These are phyloP conservation scores for Andrena fulva DNA, from an alignment of 2,888 invertebrate species.

Conservation along the genomic window DNA sequence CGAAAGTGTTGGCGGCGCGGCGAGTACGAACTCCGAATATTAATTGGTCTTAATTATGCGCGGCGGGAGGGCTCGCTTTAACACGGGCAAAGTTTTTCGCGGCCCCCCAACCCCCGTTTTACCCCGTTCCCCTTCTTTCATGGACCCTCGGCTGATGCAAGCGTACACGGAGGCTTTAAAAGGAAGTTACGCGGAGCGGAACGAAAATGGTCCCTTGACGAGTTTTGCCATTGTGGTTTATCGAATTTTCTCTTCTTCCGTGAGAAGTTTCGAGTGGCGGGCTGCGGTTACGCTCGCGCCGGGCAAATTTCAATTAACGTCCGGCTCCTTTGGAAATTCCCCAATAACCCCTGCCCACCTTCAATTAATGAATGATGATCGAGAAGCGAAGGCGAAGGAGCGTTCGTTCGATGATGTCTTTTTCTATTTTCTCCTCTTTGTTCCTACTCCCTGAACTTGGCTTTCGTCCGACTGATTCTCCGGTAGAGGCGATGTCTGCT, in stretches of 20 bases:
- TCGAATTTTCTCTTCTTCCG: slow-evolving; percentile 58
- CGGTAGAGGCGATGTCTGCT: not conserved
- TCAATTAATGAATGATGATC: slow-evolving; percentile 26
- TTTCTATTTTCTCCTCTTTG: not conserved
- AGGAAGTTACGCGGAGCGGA: slow-evolving; percentile 60
- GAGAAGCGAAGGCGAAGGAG: too few relatives aligned
- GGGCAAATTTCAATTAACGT: slow-evolving; percentile 58
- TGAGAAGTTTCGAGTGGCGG: slow-evolving; percentile 47
- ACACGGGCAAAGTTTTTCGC: slow-evolving; percentile 61
- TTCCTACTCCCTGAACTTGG: not conserved
- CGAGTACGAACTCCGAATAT: slow-evolving; percentile 79
- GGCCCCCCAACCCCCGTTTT: slow-evolving; percentile 2
- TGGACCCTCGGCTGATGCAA: slow-evolving; percentile 35
- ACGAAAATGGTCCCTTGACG: slow-evolving; percentile 64
- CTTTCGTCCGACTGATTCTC: too few relatives aligned
- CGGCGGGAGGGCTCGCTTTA: slow-evolving; percentile 61
- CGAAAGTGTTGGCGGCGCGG: slow-evolving; percentile 63
- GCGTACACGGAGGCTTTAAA: slow-evolving; percentile 49
- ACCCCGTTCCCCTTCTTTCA: slow-evolving; percentile 46
- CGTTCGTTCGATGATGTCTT: not conserved
- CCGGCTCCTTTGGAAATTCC: slow-evolving; percentile 26
- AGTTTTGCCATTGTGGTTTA: slow-evolving; percentile 65
- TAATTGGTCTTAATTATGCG: slow-evolving; percentile 82
- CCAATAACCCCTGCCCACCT: slow-evolving; percentile 33
- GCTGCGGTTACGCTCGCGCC: slow-evolving; percentile 18